Base-by-base conservation (phyloP, 23 tunicate species). In the Trididemnum nubilum region DNA sequence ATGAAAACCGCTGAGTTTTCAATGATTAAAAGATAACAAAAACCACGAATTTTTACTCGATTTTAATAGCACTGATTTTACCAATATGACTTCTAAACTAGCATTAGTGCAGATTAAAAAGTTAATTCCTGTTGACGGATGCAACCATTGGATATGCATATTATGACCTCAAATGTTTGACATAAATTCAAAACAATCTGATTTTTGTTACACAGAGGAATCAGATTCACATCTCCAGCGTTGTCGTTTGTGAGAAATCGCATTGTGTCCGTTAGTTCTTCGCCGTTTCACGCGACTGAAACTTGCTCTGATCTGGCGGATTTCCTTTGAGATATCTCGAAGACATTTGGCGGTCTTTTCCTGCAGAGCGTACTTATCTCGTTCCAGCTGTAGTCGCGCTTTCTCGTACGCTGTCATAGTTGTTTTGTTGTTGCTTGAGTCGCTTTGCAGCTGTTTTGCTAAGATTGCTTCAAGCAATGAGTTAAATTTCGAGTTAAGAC, bases 301-400 rank as follows among this genome's bases (percentile, higher is more conserved):
- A 12, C 15, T 32, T 2, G 38, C 39, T 18, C 39, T 33, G 33
- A 69, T 32, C 33, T 33, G 36, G 18, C 75, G 36, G 19, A 69
- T 33, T 31, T 33, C 39, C 9, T 69, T 31, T 31, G 38, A 69
- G 33, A 69, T 69, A 69, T 32, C 38, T 18, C 36, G 38, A 33
- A 69, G 75, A n/a, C 75, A 69, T 69, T 69, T 33, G 39, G 39
- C 12, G 15, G 39, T n/a, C 9, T 12, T 69, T 23, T n/a, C 19
- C 33, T 69, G 75, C 15, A 69, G 23, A 29, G 30, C 75, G 23
- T 7, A 30, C 38, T 69, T 69, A 4, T 69, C 75, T 33, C 23
- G 15, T 69, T 69, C 75, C 12, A 69, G 19, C 19, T 69, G 23
- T 7, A 69, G 75, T 9, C 75, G 37, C 39, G 75, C 75, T 33